Conservation (phyloP, 2,113 vertebrate species). For the Plectropomus leopardus region DNA sequence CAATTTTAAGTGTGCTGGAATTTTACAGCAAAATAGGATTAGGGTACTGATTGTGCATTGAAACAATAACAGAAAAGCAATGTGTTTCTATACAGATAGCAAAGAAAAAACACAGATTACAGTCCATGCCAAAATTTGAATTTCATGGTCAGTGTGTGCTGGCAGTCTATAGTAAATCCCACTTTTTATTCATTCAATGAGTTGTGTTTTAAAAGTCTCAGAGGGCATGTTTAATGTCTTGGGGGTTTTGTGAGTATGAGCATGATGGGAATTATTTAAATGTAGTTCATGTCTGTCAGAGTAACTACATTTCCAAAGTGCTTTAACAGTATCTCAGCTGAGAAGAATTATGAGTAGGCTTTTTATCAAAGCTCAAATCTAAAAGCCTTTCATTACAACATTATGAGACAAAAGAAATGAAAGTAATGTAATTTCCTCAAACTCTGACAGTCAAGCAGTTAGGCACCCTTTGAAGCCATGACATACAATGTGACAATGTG, state of each 20-base stretch:
- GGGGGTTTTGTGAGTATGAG: constrained; percentile 7
- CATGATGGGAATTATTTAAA: constrained; percentile 35
- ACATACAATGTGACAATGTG: neutral
- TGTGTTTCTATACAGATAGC: neutral
- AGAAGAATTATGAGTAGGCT: constrained; percentile 3
- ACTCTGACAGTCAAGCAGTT: constrained; percentile 4
- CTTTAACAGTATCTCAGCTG: neutral
- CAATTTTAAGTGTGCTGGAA: neutral
- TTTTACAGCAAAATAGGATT: neutral
- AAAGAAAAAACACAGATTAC: constrained; percentile 5
- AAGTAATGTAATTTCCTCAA: neutral
- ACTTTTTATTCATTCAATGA: constrained; percentile 7
- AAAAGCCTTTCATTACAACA: constrained; percentile 11
- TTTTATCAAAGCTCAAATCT: constrained; percentile 18
- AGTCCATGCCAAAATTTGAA: constrained; percentile 6
- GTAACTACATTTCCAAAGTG: constrained; percentile 1
- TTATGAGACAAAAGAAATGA: constrained; percentile 14
- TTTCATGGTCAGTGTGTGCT: neutral
- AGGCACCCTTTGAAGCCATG: neutral
- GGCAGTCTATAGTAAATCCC: constrained; percentile 7
- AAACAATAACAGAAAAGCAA: constrained; percentile 10
- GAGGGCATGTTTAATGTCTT: neutral
- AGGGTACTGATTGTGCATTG: neutral
- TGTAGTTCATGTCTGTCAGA: constrained; percentile 23
- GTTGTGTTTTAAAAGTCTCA: constrained; percentile 26